phyloP scores from a whole-genome alignment of 2,888 invertebrate species.

The Netelia virgata region DNA sequence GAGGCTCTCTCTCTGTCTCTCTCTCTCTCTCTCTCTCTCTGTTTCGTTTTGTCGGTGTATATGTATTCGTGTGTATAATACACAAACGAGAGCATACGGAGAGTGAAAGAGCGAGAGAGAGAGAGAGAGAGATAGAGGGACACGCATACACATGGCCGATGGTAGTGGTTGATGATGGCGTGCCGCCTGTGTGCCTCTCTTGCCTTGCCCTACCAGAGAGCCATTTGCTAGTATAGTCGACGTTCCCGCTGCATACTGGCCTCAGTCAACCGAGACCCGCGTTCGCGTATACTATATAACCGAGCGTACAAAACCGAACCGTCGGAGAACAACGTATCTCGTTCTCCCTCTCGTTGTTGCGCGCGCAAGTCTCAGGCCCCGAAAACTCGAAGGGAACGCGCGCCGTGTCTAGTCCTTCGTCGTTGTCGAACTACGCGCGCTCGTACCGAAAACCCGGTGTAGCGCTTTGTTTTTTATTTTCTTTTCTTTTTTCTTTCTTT shows the following conservation, averaged over 20 bases:
- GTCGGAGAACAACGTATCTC: background rate
- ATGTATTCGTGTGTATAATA: background rate
- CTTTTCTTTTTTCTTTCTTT: slow-evolving; percentile 12
- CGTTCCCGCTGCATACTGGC: slow-evolving; percentile 67
- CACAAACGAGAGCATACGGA: background rate
- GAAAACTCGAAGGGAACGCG: slow-evolving; percentile 4
- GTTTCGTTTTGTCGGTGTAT: background rate
- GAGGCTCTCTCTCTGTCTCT: slow-evolving; percentile 44
- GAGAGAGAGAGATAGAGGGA: slow-evolving; percentile 15
- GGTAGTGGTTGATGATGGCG: slow-evolving; percentile 63
- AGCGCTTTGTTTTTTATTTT: slow-evolving; percentile 10
- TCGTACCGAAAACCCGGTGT: background rate
- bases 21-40: slow-evolving; percentile 29
- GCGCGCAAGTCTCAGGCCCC: slow-evolving; percentile 1
- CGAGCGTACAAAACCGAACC: slow-evolving; percentile 55
- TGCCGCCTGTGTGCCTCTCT: slow-evolving; percentile 53
- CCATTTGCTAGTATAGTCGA: slow-evolving; percentile 65
- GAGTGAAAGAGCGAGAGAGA: slow-evolving; percentile 21
- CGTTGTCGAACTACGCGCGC: slow-evolving; percentile 35
- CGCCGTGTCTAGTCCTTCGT: slow-evolving; percentile 23
- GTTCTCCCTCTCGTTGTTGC: slow-evolving; percentile 7
- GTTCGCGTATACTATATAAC: slow-evolving; percentile 65
- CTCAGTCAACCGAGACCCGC: slow-evolving; percentile 70
- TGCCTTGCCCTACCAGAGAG: slow-evolving; percentile 62
- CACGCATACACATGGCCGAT: slow-evolving; percentile 40